Conservation (phyloP, 2,797 vertebrate species). For the Aplochiton taeniatus region DNA sequence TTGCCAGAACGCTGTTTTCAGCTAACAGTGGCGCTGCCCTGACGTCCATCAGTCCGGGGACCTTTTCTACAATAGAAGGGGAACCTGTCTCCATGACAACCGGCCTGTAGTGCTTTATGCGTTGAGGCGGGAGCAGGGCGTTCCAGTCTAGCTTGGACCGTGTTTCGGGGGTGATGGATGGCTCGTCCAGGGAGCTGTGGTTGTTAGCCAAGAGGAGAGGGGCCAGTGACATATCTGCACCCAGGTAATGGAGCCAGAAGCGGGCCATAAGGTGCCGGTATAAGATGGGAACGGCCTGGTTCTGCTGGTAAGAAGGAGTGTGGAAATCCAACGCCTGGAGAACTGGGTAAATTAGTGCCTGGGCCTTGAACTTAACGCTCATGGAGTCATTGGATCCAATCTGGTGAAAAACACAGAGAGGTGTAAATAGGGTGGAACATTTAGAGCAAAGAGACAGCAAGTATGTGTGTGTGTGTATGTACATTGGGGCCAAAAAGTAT, state of each 20-base stretch:
- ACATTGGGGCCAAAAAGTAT: no score
- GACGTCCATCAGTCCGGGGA: constrained; percentile 83
- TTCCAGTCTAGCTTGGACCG: constrained; percentile 85
- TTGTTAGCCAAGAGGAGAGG: constrained; percentile 86
- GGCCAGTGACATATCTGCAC: constrained; percentile 76
- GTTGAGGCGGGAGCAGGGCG: constrained; percentile 73
- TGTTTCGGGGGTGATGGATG: constrained; percentile 39
- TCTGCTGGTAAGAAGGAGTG: constrained; percentile 95
- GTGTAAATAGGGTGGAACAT: background rate
- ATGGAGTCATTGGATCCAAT: constrained; percentile 74
- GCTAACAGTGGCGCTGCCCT: constrained; percentile 87
- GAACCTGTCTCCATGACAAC: constrained; percentile 73
- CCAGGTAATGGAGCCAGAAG: constrained; percentile 92
- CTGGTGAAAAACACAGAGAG: constrained; percentile 65
- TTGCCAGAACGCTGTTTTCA: constrained; percentile 69
- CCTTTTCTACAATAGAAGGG: constrained; percentile 62
- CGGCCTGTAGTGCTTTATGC: constrained; percentile 81
- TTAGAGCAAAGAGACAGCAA: background rate
- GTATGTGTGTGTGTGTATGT: background rate
- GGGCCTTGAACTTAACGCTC: constrained; percentile 79
- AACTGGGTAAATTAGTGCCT: constrained; percentile 92
- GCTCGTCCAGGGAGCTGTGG: constrained; percentile 84
- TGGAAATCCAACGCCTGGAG: constrained; percentile 94
- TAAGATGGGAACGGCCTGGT: constrained; percentile 83
- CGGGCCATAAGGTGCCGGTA: constrained; percentile 81